Evolutionary conservation across 2,113 vertebrate species (phyloP).

Genomic region (Pituophis catenifer): DNA sequence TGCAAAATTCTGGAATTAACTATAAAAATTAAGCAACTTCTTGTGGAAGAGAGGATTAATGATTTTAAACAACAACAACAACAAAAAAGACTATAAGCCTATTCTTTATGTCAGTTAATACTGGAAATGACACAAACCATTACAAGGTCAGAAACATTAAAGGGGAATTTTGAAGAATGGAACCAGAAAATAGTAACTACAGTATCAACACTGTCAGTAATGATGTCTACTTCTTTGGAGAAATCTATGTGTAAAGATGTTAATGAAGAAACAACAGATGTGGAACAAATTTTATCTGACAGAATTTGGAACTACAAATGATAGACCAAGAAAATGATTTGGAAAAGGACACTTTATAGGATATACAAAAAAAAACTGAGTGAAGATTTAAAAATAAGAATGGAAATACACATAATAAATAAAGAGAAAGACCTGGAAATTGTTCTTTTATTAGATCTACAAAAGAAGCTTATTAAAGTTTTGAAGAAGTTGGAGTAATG

Average conservation of each 20-base stretch:
- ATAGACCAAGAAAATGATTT: neutral
- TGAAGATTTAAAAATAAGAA: neutral
- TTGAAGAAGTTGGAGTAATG: neutral
- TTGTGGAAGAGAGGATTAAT: neutral
- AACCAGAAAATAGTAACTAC: neutral
- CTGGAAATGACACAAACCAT: neutral
- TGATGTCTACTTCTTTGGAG: neutral
- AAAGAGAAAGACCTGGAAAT: neutral
- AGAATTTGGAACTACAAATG: neutral
- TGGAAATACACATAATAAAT: neutral
- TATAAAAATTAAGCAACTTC: neutral
- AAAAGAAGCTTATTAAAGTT: neutral
- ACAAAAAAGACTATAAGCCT: neutral
- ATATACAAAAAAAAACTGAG: neutral
- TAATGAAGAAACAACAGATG: neutral
- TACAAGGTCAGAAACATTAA: neutral
- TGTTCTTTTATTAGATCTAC: neutral
- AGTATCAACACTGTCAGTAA: neutral
- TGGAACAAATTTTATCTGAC: neutral
- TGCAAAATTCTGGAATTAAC: neutral
- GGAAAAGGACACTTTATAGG: neutral
- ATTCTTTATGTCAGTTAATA: neutral
- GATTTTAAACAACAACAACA: neutral
- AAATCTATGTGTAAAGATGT: neutral
- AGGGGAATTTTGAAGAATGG: neutral